Base-by-base conservation (phyloP, 2,113 vertebrate species). In the Festucalex cinctus region DNA sequence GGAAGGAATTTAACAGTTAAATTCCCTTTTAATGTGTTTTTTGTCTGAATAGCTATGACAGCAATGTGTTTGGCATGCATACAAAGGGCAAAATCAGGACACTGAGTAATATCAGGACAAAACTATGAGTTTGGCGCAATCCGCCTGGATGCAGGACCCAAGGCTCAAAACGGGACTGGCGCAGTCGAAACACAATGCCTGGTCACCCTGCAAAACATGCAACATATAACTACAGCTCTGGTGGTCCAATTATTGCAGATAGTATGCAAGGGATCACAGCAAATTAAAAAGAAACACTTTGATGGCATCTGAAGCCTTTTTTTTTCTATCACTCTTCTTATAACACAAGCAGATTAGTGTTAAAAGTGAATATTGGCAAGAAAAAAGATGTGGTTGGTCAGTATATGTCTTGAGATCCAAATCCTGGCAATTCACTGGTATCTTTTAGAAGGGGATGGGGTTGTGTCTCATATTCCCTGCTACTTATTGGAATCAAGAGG, bases 401-500 rank as follows among this genome's bases (percentile, higher is more conserved):
- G 76, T 82, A 84, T 71, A 84, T 71, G 80, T 78, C 68, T 80
- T 67, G 68, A 78, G 75, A 85, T 82, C 58, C 66, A 78, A 88
- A 86, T 87, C 83, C 43, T 28, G 69, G 69, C 77, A 78, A 81
- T 79, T 28, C 69, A 59, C 63, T 74, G 62, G 48, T 46, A 39
- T 76, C 56, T 65, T 73, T 69, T 66, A 8, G 59, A 37, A 63
- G 59, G 24, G 46, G 66, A 56, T 62, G 36, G 32, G 48, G 37
- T 49, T 17, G 20, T 22, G 46, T 49, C 56, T 74, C 49, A 44
- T 58, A 26, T 32, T 24, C 46, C 71, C 66, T 46, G 17, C 60
- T 51, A 60, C 72, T 54, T 68, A 82, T 82, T 84, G 54, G 68
- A 76, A 85, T 84, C 75, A 69, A 77, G 73, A 69, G 59, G 49